These are phyloP conservation scores for Lamellibrachia columna DNA, from an alignment of 2,888 invertebrate species.

Conservation along the genomic window DNA sequence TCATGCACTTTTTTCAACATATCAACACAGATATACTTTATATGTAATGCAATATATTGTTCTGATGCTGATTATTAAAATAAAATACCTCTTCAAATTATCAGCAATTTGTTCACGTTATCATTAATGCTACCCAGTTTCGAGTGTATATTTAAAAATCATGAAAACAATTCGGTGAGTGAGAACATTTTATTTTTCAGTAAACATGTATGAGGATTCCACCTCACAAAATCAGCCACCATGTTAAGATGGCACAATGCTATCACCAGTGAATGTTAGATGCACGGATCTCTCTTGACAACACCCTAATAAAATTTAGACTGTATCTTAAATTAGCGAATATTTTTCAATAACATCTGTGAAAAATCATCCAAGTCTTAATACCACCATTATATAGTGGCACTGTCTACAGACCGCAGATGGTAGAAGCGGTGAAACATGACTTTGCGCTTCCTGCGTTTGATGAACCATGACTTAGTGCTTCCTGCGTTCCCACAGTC, in stretches of 20 bases:
- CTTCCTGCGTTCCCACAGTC: constrained; percentile 36
- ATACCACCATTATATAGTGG: background rate
- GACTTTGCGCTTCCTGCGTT: constrained; percentile 32
- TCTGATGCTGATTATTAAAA: too few species aligned
- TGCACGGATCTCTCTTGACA: too few species aligned
- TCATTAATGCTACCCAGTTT: background rate
- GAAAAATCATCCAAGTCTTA: background rate
- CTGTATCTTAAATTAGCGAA: background rate
- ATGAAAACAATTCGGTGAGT: background rate
- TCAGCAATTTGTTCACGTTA: background rate
- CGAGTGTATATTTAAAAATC: background rate
- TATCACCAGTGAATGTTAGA: background rate
- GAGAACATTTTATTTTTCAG: constrained; percentile 4
- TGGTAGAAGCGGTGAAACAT: background rate
- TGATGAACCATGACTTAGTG: constrained; percentile 28
- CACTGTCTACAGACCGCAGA: background rate
- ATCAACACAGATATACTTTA: too few species aligned
- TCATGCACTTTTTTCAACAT: too few species aligned
- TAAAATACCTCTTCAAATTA: too few species aligned
- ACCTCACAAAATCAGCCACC: background rate
- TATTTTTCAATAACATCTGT: background rate
- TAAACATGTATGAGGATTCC: background rate
- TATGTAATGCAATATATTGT: too few species aligned
- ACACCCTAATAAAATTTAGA: background rate
- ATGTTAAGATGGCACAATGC: background rate